Evolutionary conservation across 1,140 invertebrate species (phyloP).

Genomic region (Proctacanthus coquilletti): DNA sequence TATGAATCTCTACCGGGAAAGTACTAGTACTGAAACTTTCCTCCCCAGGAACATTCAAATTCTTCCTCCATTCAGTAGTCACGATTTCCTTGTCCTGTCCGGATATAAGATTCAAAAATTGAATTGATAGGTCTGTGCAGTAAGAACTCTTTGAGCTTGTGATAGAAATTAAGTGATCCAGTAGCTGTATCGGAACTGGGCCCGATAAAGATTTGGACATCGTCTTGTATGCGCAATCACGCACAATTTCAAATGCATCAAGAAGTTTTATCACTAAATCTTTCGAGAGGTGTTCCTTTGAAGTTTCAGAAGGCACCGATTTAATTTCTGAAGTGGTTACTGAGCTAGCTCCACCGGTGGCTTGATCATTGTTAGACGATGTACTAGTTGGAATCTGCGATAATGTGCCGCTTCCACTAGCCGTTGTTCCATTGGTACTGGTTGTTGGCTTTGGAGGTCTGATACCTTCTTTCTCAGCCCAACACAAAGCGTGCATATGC

Average conservation of each 20-base stretch:
- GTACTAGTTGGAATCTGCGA: too few species aligned
- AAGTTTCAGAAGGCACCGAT: too few species aligned
- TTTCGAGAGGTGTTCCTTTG: slow-evolving; percentile 6
- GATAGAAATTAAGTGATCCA: slow-evolving; percentile 23
- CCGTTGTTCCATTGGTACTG: too few species aligned
- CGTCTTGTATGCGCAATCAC: slow-evolving; percentile 15
- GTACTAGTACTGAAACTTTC: slow-evolving; percentile 17
- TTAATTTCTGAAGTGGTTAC: slow-evolving; percentile 9
- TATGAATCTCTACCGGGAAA: slow-evolving; percentile 22
- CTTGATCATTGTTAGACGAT: slow-evolving; percentile 2
- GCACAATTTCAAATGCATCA: slow-evolving; percentile 16
- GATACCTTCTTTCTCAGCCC: slow-evolving; percentile 21
- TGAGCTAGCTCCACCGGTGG: slow-evolving; percentile 9
- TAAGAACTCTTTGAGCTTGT: slow-evolving; percentile 23
- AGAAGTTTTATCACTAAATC: slow-evolving; percentile 19
- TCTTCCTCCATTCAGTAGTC: slow-evolving; percentile 25
- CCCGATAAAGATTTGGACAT: slow-evolving; percentile 22
- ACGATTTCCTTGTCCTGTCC: slow-evolving; percentile 27
- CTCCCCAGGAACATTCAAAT: slow-evolving; percentile 17
- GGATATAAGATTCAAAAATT: slow-evolving; percentile 21
- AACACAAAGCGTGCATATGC: slow-evolving; percentile 25
- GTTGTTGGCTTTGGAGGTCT: slow-evolving; percentile 9
- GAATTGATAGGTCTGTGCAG: slow-evolving; percentile 19
- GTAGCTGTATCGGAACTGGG: slow-evolving; percentile 14
- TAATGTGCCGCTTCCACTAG: too few species aligned